Evolutionary conservation across 2,113 vertebrate species (phyloP).

Genomic region (Irena cyanogastra): DNA sequence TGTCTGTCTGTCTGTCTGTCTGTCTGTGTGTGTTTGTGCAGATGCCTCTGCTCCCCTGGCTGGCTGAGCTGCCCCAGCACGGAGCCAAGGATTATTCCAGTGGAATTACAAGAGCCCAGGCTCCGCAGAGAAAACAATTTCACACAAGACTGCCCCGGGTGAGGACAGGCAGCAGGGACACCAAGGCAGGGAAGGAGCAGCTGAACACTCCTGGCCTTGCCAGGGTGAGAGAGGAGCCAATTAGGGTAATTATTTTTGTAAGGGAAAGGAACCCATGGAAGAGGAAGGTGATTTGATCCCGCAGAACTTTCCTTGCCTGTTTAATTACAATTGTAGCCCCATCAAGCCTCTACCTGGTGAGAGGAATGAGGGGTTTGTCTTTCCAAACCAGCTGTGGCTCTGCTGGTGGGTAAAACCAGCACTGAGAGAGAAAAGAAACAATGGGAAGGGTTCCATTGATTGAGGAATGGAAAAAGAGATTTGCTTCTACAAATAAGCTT

Average conservation of each 20-base stretch:
- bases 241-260: background rate
- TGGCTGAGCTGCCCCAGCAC: background rate
- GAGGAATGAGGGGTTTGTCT: no score
- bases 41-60: background rate
- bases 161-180: background rate
- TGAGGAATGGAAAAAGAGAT: no score
- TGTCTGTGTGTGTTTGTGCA: background rate
- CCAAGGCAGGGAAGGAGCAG: conserved; percentile 3
- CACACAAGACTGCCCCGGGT: conserved; percentile 53
- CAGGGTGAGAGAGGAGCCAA: background rate
- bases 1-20: no score
- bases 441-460: no score
- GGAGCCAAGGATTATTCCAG: conserved; percentile 50
- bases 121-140: conserved; percentile 64
- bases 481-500: no score
- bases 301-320: background rate
- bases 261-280: background rate
- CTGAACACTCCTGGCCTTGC: background rate
- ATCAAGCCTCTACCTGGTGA: background rate
- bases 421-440: no score
- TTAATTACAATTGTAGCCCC: background rate
- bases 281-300: background rate
- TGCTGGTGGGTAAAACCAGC: no score
- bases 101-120: conserved; percentile 6
- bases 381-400: no score